Base-by-base conservation (phyloP, 35 echinoderm and acorn worm species). In the Lytechinus pictus region DNA sequence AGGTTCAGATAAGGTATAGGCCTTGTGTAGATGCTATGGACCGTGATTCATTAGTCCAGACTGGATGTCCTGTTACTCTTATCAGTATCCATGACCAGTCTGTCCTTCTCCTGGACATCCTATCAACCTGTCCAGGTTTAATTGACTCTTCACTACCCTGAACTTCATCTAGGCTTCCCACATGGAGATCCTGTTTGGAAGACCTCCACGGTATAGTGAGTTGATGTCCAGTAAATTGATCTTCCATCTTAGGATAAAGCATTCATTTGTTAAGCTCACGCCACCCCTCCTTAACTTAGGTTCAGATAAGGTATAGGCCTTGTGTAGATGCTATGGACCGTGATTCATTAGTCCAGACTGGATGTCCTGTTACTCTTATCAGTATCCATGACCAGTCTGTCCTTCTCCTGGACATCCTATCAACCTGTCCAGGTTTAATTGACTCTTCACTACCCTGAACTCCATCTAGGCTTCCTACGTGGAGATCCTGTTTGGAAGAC, bases 291-390 rank as follows among this genome's bases (percentile, higher is more conserved):
- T 14, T 79, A 0, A 79, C 66, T 79, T 79, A 24, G 16, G 19
- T 79, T 79, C 6, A 7, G 4, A 79, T n/a, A 24, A 24, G 66
- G 66, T 79, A 79, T 24, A 79, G 66, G 56, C 56, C 56, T 58
- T 11, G 6, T 79, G 5, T 52, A 44, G 88, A 90, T 33, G 28
- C 52, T 12, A 52, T 90, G 88, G 88, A 90, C 27, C 27, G 52
- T 90, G 88, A 90, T 90, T 90, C 88, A 52, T 90, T 90, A 90
- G 88, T 90, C 88, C 88, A 90, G 88, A 44, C 88, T 52, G 88
- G 88, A 90, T 52, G 88, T 90, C 88, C 88, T 90, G 88, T 90
- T 90, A 9, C 88, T 90, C 88, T 58, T 90, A 27, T 52, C 52
- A 90, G 88, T 33, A 52, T 52, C 88, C 88, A 90, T 90, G 88